Evolutionary conservation across 2,888 invertebrate species (phyloP).

Genomic region (Calameuta pallipes): DNA sequence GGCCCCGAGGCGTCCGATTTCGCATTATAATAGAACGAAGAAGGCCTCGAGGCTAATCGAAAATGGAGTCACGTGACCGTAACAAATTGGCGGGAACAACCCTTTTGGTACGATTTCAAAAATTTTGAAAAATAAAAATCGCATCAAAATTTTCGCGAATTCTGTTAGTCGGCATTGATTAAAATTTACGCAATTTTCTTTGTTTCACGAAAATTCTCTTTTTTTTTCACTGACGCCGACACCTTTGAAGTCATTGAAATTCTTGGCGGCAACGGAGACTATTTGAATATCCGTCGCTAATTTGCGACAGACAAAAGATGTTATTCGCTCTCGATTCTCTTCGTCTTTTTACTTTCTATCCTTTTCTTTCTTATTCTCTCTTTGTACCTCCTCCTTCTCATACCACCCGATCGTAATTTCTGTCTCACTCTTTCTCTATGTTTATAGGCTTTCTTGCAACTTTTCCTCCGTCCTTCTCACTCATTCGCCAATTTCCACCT

Average conservation of each 20-base stretch:
- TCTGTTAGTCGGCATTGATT: not conserved
- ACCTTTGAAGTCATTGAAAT: constrained; percentile 41
- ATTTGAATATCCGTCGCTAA: constrained; percentile 58
- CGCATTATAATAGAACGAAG: constrained; percentile 52
- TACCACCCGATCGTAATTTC: constrained; percentile 12
- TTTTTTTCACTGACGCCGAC: not conserved
- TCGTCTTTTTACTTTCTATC: constrained; percentile 21
- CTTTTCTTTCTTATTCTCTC: not conserved
- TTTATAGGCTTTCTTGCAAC: not conserved
- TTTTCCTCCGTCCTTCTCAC: constrained; percentile 26
- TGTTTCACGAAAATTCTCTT: not conserved
- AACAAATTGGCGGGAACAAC: constrained; percentile 43
- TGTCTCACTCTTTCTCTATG: constrained; percentile 17
- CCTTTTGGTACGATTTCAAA: not conserved
- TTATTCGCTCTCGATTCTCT: constrained; percentile 44
- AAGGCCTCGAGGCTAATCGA: constrained; percentile 43
- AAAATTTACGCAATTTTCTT: not conserved
- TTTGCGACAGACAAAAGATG: constrained; percentile 60
- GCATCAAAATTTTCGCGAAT: not conserved
- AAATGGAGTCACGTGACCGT: constrained; percentile 54
- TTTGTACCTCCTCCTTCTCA: constrained; percentile 18
- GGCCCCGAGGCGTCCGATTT: constrained; percentile 53
- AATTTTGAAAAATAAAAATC: not conserved
- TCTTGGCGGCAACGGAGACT: constrained; percentile 32
- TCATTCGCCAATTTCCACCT: not conserved